Percentiles rank a stretch among this genome's conserved stretches.
Conservation (phyloP, 1,140 invertebrate genomes). For the Heliconius hewitsoni region DNA sequence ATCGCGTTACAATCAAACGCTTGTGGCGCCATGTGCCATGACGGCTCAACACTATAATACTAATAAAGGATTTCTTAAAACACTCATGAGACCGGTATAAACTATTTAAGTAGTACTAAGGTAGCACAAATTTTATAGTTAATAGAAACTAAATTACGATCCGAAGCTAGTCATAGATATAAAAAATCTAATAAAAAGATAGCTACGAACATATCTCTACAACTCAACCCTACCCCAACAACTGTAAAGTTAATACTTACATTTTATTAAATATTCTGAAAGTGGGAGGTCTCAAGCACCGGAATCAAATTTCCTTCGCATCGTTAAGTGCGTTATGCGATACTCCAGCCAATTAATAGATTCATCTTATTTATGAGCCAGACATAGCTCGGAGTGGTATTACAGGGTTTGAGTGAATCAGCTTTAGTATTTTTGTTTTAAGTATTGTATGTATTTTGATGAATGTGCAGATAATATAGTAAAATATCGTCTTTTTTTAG, state of each 20-base stretch:
- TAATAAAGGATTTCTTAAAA: too few species aligned
- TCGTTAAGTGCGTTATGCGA: conserved; percentile 16
- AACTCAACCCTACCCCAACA: background rate
- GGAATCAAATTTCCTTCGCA: conserved; percentile 21
- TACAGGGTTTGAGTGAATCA: background rate
- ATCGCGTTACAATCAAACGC: too few species aligned
- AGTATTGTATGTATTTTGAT: too few species aligned
- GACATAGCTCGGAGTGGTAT: background rate
- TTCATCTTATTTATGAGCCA: conserved; percentile 18
- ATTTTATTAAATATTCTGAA: conserved; percentile 13
- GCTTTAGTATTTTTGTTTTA: background rate
- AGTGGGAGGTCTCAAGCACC: conserved; percentile 18
- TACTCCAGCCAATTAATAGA: conserved; percentile 18
- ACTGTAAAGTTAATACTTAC: background rate
- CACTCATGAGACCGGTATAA: too few species aligned
- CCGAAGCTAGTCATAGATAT: too few species aligned
- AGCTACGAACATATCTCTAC: background rate
- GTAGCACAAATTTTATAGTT: too few species aligned
- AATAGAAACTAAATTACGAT: too few species aligned
- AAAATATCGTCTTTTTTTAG: too few species aligned
- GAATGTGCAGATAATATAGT: too few species aligned
- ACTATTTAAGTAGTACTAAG: too few species aligned
- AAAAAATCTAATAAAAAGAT: background rate
- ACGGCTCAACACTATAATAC: too few species aligned
- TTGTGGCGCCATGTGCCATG: too few species aligned